Base-by-base conservation (phyloP, 64 coral and sea anemone genomes). In the Stichodactyla mertensii region DNA sequence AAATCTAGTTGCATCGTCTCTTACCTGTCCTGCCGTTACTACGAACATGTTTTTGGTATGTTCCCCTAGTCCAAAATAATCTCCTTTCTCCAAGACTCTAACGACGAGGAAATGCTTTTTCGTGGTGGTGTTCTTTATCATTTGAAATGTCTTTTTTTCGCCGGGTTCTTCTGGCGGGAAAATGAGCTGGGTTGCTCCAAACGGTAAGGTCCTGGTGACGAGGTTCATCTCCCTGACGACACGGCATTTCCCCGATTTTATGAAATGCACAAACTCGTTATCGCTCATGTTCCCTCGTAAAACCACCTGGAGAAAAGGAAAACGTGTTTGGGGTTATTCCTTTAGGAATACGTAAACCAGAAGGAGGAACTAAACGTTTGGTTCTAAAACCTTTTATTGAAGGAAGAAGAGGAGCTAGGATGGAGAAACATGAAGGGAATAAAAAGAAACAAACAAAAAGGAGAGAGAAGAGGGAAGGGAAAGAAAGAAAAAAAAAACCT, bases 141-240 rank as follows among this genome's bases (percentile, higher is more conserved):
- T 54, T 54, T 87, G 70, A 55, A 87, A 89, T 52, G 55, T 2
- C 20, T 27, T 82, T 26, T 52, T 53, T 14, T 78, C 61, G 27
- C 56, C 57, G 51, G 61, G 20, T 26, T 89, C 71, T 3, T 77
- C 67, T 56, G 90, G 90, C 0, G 94, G 94, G 28, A 95, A 57
- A 22, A 83, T 89, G 15, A 95, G 84, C 15, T 23, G 78, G 7
- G 51, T 86, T 54, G 77, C 57, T 60, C 79, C 62, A 1, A 55
- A 61, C 4, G 85, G 77, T 5, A 89, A 78, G 15, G 15, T 59
- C 23, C 85, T 92, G 54, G 84, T 61, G 7, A 95, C 85, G 27
- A 95, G 91, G 12, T 80, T 85, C 93, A 95, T 95, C 53, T 95
- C 93, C 60, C 61, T 85, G 24, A 95, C 90, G 20, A 95, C 87